Base-by-base conservation (phyloP, 2,113 vertebrate species). In the Xiphias gladius region DNA sequence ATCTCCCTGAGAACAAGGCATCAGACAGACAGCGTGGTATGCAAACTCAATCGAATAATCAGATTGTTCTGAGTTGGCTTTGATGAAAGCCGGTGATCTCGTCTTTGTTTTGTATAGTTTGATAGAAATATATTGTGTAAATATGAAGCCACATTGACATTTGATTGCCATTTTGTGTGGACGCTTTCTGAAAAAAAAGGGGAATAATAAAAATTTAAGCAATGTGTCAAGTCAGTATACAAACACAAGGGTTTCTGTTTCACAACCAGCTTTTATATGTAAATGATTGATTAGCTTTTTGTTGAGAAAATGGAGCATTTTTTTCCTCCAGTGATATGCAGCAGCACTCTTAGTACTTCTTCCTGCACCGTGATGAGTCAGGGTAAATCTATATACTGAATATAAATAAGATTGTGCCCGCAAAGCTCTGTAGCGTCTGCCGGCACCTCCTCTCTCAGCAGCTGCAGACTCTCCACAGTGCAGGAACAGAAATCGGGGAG, bases 401-500 rank as follows among this genome's bases (percentile, higher is more conserved):
- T 92, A 85, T 83, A 88, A 92, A 93, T 92, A 84, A 90, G 86
- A 87, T 37, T 80, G 79, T 61, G 69, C 85, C 80, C 84, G 86
- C 80, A 76, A 79, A 86, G 64, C 65, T 79, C 48, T 77, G 28
- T 65, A 61, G 65, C 55, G 58, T 78, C 63, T 20, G 37, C 67
- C 58, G 63, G 84, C 73, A 59, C 46, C 69, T 72, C 30, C 61
- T 61, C 76, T 84, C 63, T 26, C 77, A 76, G 75, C 41, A 7
- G 69, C 22, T 67, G 78, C 62, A 63, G 52, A 70, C 63, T 81
- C 67, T 65, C n/a, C 61, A 67, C 67, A 48, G 75, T 62, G 43
- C 82, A 76, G 63, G 68, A 79, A 63, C 82, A 80, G 52, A 85
- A 86, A 85, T 80, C 73, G 82, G 84, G 68, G 43, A 84, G 67